phyloP scores from a whole-genome alignment of 2,113 vertebrate genomes.

The Apodemus speciosus region DNA sequence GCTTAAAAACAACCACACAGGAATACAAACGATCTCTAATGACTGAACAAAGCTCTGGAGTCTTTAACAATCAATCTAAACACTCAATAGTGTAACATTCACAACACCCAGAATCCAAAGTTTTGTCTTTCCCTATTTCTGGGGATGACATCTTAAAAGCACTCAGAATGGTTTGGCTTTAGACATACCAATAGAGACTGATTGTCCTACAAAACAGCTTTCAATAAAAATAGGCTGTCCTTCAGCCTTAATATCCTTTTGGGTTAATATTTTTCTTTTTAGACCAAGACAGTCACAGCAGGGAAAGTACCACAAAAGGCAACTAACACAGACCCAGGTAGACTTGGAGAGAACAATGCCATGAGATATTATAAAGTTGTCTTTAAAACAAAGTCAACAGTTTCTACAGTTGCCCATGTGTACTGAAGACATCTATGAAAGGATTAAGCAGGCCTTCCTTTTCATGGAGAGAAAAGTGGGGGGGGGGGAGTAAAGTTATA shows the following conservation, averaged over 20 bases:
- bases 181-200: neutral
- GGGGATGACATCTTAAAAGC: neutral
- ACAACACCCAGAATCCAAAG: constrained; percentile 21
- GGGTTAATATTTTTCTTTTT: neutral
- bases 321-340: neutral
- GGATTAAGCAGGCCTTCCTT: neutral
- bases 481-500: neutral
- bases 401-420: neutral
- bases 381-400: neutral
- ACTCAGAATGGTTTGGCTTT: neutral
- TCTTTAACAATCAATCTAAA: constrained; percentile 15
- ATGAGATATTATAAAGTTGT: neutral
- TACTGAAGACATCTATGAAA: neutral
- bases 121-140: neutral
- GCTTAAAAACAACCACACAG: constrained; percentile 44
- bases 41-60: constrained; percentile 17
- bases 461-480: neutral
- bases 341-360: neutral
- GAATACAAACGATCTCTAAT: neutral
- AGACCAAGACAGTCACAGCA: neutral
- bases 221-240: neutral
- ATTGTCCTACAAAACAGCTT: neutral
- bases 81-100: neutral
- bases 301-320: neutral
- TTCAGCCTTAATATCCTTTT: neutral